These are phyloP conservation scores for Heteromyza rotundicornis DNA, from an alignment of 2,888 invertebrate species.

Conservation along the genomic window DNA sequence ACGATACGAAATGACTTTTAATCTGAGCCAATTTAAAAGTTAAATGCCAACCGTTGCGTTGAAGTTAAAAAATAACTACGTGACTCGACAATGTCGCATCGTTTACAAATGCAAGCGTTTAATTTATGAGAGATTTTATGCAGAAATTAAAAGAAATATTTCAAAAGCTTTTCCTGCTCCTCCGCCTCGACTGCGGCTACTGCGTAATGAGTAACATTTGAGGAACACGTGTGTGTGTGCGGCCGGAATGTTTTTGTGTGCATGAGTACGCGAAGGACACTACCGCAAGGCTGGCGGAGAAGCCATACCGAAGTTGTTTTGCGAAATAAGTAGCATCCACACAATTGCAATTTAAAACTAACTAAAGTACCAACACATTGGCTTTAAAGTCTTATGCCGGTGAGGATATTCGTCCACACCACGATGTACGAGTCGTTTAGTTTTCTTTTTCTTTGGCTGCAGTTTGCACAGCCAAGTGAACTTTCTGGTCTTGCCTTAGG, in stretches of 20 bases:
- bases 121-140: not conserved
- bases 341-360: too few species aligned
- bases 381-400: too few species aligned
- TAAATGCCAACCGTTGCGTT: not conserved
- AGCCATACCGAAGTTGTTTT: too few species aligned
- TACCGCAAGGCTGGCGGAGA: too few species aligned
- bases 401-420: too few species aligned
- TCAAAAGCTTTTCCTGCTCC: not conserved
- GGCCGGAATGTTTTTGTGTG: too few species aligned
- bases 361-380: not conserved
- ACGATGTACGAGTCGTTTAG: too few species aligned
- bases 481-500: not conserved
- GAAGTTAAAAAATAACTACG: not conserved
- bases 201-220: too few species aligned
- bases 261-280: too few species aligned
- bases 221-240: too few species aligned
- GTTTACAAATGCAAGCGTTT: not conserved
- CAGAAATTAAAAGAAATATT: conserved; percentile 1
- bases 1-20: conserved; percentile 2
- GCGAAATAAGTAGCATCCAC: too few species aligned
- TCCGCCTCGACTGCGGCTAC: too few species aligned
- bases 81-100: not conserved
- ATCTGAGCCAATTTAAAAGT: conserved; percentile 14
- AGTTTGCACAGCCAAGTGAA: not conserved
- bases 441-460: not conserved